These are phyloP conservation scores for Callitettix versicolor DNA, from an alignment of 1,140 invertebrate genomes.

Conservation along the genomic window DNA sequence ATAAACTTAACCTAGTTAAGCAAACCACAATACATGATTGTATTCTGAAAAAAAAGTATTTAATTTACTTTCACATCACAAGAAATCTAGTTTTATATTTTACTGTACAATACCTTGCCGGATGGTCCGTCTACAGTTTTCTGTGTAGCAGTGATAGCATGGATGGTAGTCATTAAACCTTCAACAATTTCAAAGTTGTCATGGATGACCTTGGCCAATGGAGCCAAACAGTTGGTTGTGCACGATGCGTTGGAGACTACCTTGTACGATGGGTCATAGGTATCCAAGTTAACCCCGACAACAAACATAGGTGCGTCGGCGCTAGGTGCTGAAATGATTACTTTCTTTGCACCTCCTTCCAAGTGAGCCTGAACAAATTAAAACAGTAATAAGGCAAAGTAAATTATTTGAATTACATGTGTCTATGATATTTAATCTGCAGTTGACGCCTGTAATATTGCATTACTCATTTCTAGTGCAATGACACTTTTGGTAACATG, in stretches of 20 bases:
- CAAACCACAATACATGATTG: too few species aligned
- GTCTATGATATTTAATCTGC: too few species aligned
- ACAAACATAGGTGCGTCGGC: slow-evolving; percentile 99
- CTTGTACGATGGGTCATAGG: slow-evolving; percentile 70
- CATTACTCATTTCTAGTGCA: too few species aligned
- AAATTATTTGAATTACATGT: neutral
- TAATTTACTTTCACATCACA: too few species aligned
- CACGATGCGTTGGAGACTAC: slow-evolving; percentile 95
- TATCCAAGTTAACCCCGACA: slow-evolving; percentile 86
- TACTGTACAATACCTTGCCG: slow-evolving; percentile 73
- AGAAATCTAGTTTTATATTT: too few species aligned
- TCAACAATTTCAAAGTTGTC: slow-evolving; percentile 94
- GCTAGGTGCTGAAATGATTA: slow-evolving; percentile 95
- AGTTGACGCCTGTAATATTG: too few species aligned
- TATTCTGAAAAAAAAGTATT: too few species aligned
- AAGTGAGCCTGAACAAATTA: slow-evolving; percentile 44
- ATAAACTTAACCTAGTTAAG: too few species aligned
- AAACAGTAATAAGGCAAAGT: slow-evolving; percentile 5
- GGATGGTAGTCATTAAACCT: slow-evolving; percentile 97
- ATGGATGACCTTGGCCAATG: slow-evolving; percentile 78
- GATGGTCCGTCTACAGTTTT: slow-evolving; percentile 96
- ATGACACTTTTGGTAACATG: too few species aligned
- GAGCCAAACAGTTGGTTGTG: slow-evolving; percentile 98
- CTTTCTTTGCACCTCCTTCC: slow-evolving; percentile 90
- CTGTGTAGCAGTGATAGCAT: slow-evolving; percentile 94